A percentile compares a stretch with the other conserved stretches of the same genome.
Conservation (phyloP, 30 jellyfish, hydroid and myxozoan species). For the Haliclystus octoradiatus region DNA sequence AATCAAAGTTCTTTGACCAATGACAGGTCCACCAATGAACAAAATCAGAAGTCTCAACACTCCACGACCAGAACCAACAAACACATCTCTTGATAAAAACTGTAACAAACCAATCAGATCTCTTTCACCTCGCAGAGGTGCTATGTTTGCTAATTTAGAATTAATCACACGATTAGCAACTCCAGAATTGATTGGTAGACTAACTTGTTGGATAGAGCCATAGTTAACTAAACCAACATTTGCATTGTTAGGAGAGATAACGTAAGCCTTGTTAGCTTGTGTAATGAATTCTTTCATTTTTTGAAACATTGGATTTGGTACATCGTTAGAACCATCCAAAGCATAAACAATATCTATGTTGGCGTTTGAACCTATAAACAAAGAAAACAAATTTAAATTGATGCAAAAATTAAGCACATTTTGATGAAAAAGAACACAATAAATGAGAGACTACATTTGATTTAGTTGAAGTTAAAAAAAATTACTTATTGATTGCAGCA, state of each 20-base stretch:
- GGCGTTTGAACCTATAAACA: conserved; percentile 4
- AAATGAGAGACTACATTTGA: no score
- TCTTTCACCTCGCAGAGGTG: not conserved
- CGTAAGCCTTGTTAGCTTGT: conserved; percentile 8
- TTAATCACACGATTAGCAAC: not conserved
- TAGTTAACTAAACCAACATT: conserved; percentile 20
- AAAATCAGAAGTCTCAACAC: not conserved
- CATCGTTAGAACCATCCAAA: conserved; percentile 32
- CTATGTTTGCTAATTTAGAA: conserved; percentile 2
- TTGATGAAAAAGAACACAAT: not conserved
- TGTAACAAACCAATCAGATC: not conserved
- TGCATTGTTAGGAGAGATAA: conserved; percentile 6
- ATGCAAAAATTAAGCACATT: not conserved
- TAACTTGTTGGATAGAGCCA: not conserved
- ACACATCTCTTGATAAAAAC: not conserved
- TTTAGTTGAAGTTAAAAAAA: no score
- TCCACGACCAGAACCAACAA: not conserved
- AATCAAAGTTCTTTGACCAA: not conserved
- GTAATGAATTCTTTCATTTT: conserved; percentile 14
- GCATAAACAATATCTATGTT: conserved; percentile 25
- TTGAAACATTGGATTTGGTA: not conserved
- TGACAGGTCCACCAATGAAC: not conserved
- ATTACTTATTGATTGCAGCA: no score
- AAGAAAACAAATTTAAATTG: not conserved
- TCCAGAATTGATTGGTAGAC: conserved; percentile 10